Conservation (phyloP, 2,888 invertebrate genomes). For the Acanthococcus lagerstroemiae region DNA sequence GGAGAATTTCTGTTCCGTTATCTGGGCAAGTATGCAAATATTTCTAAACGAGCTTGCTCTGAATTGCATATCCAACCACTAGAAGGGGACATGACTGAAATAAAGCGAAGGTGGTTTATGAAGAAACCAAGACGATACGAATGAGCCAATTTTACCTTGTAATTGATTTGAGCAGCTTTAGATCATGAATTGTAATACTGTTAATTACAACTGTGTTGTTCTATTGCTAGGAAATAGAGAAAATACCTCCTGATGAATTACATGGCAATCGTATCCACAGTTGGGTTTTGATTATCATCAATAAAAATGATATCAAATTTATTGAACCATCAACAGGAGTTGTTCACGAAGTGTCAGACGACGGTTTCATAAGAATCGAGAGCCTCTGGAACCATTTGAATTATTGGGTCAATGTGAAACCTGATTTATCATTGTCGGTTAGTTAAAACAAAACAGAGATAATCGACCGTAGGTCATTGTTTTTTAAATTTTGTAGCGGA, state of each 20-base stretch:
- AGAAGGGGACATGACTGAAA: no score
- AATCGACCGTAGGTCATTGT: neutral
- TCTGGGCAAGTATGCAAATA: no score
- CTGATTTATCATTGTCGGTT: neutral
- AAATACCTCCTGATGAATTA: conserved; percentile 54
- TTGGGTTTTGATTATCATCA: conserved; percentile 66
- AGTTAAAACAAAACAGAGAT: neutral
- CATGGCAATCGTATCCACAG: conserved; percentile 65
- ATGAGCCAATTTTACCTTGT: no score
- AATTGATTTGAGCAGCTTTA: no score
- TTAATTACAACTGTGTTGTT: no score
- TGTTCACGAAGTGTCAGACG: neutral
- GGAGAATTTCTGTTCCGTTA: no score
- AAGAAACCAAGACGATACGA: no score
- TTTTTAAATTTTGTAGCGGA: neutral
- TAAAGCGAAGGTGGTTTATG: no score
- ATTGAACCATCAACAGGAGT: conserved; percentile 74
- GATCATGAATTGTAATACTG: no score
- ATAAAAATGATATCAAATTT: conserved; percentile 53
- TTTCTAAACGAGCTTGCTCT: no score
- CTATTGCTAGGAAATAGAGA: conserved; percentile 44
- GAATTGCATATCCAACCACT: no score
- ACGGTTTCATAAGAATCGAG: conserved; percentile 2
- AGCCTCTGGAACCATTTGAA: conserved; percentile 25
- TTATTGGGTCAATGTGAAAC: conserved; percentile 21